Base-by-base conservation (phyloP, 2,888 invertebrate genomes). In the Cataglyphis rosenhaueri region DNA sequence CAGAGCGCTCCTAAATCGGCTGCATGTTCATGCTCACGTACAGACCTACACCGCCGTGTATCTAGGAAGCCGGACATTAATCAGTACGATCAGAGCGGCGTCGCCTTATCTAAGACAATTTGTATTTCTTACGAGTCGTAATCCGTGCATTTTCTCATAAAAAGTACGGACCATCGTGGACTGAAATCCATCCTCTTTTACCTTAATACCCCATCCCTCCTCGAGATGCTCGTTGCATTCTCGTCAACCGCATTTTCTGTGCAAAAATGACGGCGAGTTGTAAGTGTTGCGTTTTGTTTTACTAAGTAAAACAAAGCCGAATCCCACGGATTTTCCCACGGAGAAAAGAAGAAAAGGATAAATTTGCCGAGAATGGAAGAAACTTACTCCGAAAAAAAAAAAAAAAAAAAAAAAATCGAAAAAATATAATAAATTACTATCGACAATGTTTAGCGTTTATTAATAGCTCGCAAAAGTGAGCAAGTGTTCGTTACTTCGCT, bases 131-230 rank as follows among this genome's bases (percentile, higher is more conserved):
- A 75, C 86, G 52, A 41, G 18, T 29, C 66, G 81, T 89, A 85
- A 89, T 89, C 88, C 84, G 66, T 71, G 81, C 84, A 70, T 68
- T 88, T 84, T 84, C 84, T 90, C 85, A 84, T 84, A 88, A 90
- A 71, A 88, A 88, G 85, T 81, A 86, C 82, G 71, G 71, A 38
- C 61, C 61, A 74, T 78, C 87, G 81, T 71, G 81, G 81, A 73
- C 84, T 84, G 79, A 90, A 88, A 86, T 86, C 55, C 83, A 85
- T 88, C 86, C 83, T 29, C 73, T 81, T 84, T 65, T 55, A 44
- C 52, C 70, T 68, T 76, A 62, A 74, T 74, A 75, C 48, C 25
- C 75, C 12, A 18, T 48, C 76, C 25, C 64, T 86, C 86, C 73
- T 86, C 38, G 48, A 66, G 66, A 38, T 81, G 52, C 41, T 62